Evolutionary conservation across 1,140 invertebrate species (phyloP).

Genomic region (Alviniconcha marisindica): DNA sequence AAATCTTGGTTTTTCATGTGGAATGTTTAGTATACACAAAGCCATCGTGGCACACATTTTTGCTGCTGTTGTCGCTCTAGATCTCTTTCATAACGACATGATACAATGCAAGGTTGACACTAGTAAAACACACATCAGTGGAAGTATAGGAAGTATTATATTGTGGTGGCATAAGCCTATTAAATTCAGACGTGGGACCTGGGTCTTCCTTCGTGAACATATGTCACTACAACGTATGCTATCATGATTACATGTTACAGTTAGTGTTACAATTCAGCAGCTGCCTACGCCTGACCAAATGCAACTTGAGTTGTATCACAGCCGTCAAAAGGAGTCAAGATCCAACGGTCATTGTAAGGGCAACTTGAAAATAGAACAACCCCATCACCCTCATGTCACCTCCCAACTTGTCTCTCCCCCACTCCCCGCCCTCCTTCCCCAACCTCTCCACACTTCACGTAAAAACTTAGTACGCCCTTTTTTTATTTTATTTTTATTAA

Average conservation of each 20-base stretch:
- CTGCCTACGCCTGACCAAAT: not conserved
- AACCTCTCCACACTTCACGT: too few species aligned
- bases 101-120: not conserved
- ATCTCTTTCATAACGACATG: not conserved
- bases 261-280: not conserved
- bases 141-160: not conserved
- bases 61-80: not conserved
- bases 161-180: not conserved
- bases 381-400: too few species aligned
- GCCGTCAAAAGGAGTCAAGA: too few species aligned
- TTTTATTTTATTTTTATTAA: too few species aligned
- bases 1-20: slow-evolving; percentile 7
- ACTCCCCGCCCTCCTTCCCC: too few species aligned
- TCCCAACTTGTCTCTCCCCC: too few species aligned
- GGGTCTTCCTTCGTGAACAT: not conserved
- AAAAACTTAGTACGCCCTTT: too few species aligned
- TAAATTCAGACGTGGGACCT: not conserved
- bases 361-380: too few species aligned
- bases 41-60: not conserved
- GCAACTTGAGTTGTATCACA: not conserved
- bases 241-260: not conserved
- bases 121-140: not conserved
- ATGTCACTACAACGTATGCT: not conserved
- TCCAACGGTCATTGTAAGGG: too few species aligned
- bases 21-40: not conserved